Evolutionary conservation across 2,113 vertebrate species (phyloP).

Genomic region (Polypterus bichir): DNA sequence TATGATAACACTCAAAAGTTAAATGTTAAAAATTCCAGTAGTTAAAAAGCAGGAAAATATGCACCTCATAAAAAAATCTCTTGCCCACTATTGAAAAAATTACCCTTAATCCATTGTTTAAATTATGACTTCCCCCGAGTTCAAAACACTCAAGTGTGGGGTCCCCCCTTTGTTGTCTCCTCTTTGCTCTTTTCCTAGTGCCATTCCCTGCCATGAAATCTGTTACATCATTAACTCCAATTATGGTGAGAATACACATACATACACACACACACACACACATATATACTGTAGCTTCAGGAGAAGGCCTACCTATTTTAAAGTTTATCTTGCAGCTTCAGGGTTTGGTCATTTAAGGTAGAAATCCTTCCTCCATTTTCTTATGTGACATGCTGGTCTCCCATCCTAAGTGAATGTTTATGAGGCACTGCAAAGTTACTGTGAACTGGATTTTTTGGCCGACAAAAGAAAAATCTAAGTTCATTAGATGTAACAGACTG

Average conservation of each 20-base stretch:
- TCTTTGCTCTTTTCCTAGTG: no score
- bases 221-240: background rate
- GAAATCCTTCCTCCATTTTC: background rate
- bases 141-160: no score
- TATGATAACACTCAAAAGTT: no score
- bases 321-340: slow-evolving; percentile 2
- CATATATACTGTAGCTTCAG: background rate
- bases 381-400: slow-evolving; percentile 25
- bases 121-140: no score
- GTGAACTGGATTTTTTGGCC: slow-evolving; percentile 33
- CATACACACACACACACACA: no score
- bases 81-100: no score
- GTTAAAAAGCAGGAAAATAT: no score
- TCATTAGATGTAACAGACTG: slow-evolving; percentile 79
- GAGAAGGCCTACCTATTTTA: background rate
- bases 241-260: background rate
- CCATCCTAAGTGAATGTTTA: slow-evolving; percentile 10
- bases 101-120: no score
- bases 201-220: no score
- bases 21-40: no score
- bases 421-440: slow-evolving; percentile 40
- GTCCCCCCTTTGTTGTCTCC: no score
- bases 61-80: no score
- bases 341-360: background rate
- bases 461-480: slow-evolving; percentile 55